Percentiles rank a stretch among this genome's conserved stretches.
Conservation (phyloP, 2,888 invertebrate species). For the Heliconius hortense region DNA sequence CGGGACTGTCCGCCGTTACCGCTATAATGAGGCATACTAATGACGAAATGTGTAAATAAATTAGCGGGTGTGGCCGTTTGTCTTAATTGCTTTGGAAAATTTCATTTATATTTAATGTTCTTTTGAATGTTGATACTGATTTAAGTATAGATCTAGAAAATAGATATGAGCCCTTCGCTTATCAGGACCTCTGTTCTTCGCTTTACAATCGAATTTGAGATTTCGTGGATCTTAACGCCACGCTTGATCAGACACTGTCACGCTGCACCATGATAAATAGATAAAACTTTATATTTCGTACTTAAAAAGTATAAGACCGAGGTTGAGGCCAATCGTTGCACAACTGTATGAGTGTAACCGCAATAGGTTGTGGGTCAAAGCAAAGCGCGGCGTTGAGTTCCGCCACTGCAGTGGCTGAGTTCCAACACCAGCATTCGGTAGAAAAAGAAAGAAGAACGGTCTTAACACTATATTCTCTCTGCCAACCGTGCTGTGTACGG, state of each 20-base stretch:
- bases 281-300: neutral
- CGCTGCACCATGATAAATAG: neutral
- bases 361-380: too few species aligned
- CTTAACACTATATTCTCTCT: too few species aligned
- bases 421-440: too few species aligned
- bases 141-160: neutral
- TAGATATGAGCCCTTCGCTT: too few species aligned
- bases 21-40: slow-evolving; percentile 41
- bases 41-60: slow-evolving; percentile 36
- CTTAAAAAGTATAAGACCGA: too few species aligned
- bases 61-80: slow-evolving; percentile 28
- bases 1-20: slow-evolving; percentile 52
- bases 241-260: neutral
- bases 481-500: too few species aligned
- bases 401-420: too few species aligned
- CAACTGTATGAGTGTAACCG: too few species aligned
- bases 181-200: too few species aligned
- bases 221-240: neutral
- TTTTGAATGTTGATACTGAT: neutral
- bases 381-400: too few species aligned
- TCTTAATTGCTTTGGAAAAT: slow-evolving; percentile 26
- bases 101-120: slow-evolving; percentile 8
- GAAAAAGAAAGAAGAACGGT: too few species aligned
- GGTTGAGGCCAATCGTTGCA: too few species aligned
- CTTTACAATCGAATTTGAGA: neutral